A percentile compares a stretch with the other conserved stretches of the same genome.
Conservation (phyloP, 2,888 invertebrate species). For the Agrochola macilenta region DNA sequence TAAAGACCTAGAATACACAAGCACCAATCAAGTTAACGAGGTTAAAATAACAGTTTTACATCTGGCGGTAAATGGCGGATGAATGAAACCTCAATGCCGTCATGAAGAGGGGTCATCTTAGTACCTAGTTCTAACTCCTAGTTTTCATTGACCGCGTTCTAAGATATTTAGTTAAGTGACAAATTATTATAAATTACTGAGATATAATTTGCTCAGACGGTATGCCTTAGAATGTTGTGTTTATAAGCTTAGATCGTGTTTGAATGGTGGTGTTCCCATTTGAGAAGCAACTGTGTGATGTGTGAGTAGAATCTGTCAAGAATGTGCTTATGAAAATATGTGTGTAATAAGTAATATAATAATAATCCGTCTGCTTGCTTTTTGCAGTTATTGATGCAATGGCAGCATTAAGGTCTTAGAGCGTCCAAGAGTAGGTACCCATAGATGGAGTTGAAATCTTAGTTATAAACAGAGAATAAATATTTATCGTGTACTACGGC, state of each 20-base stretch:
- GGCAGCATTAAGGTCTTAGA: background rate
- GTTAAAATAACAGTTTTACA: slow-evolving; percentile 42
- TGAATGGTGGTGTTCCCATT: slow-evolving; percentile 19
- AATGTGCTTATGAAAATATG: background rate
- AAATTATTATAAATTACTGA: slow-evolving; percentile 57
- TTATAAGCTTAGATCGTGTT: slow-evolving; percentile 8
- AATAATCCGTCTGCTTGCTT: background rate
- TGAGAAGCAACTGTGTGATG: background rate
- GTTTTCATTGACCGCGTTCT: slow-evolving; percentile 70
- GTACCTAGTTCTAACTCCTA: slow-evolving; percentile 38
- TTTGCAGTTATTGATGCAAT: background rate
- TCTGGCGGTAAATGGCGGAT: slow-evolving; percentile 28
- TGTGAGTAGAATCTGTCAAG: background rate
- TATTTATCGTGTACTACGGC: background rate
- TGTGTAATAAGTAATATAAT: background rate
- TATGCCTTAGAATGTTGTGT: slow-evolving; percentile 35
- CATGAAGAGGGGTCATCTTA: slow-evolving; percentile 43
- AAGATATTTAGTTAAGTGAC: slow-evolving; percentile 60
- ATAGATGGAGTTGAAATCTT: background rate
- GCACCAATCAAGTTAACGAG: slow-evolving; percentile 35
- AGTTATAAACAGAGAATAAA: background rate
- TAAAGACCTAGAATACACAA: slow-evolving; percentile 25
- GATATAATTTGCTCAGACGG: slow-evolving; percentile 39
- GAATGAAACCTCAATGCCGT: slow-evolving; percentile 48
- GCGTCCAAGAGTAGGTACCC: background rate